phyloP scores from a whole-genome alignment of 2,888 invertebrate species.

The Hydriomena furcata region DNA sequence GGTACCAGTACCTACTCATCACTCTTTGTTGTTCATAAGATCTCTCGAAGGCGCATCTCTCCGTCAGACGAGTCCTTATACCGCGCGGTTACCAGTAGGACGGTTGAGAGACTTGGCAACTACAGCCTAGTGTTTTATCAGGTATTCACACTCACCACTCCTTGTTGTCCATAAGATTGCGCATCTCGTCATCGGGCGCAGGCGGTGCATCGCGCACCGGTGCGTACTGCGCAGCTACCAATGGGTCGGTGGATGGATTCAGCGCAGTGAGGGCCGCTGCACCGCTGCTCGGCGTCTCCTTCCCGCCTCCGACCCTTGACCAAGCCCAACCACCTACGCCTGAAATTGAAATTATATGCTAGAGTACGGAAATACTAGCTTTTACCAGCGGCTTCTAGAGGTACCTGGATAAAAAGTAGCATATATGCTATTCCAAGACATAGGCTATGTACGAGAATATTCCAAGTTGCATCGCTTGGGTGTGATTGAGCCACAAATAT shows the following conservation, averaged over 20 bases:
- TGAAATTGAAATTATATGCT: constrained; percentile 35
- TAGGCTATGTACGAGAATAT: no score
- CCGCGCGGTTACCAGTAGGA: no score
- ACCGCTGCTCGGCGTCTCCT: constrained; percentile 78
- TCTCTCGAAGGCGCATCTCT: no score
- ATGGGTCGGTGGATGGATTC: constrained; percentile 89
- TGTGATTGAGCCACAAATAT: no score
- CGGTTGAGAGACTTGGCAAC: no score
- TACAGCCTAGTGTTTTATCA: not conserved
- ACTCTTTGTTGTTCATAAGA: no score
- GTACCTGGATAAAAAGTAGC: no score
- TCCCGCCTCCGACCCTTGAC: constrained; percentile 76
- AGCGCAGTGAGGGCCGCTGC: constrained; percentile 85
- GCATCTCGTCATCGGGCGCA: constrained; percentile 86
- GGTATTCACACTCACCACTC: constrained; percentile 81
- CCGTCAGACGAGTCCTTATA: no score
- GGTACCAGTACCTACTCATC: no score
- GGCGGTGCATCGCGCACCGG: constrained; percentile 89
- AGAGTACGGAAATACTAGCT: not conserved
- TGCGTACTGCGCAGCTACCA: constrained; percentile 90
- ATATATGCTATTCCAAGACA: no score
- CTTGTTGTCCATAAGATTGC: constrained; percentile 90
- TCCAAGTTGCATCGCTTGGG: no score
- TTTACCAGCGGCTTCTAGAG: no score
- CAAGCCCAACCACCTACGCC: constrained; percentile 73